Evolutionary conservation across 2,888 invertebrate genomes (phyloP).

Genomic region (Tinea semifulvella): DNA sequence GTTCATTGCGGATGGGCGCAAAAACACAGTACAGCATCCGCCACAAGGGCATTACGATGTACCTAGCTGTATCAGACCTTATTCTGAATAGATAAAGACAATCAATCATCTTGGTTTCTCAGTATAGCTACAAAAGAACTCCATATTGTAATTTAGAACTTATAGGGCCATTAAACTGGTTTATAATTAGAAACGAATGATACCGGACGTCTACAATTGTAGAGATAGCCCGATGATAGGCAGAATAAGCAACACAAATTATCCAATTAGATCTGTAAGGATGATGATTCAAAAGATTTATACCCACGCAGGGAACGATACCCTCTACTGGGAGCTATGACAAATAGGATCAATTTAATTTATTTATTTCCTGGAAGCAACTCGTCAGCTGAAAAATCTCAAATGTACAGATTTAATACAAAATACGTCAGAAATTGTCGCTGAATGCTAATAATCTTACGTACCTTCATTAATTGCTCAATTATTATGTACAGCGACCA

Average conservation of each 20-base stretch:
- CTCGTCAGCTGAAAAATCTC: neutral
- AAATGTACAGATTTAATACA: too few species aligned
- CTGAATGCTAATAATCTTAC: too few species aligned
- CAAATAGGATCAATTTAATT: slow-evolving; percentile 58
- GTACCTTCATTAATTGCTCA: too few species aligned
- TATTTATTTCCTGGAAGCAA: slow-evolving; percentile 48
- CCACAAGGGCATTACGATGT: neutral
- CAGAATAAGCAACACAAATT: slow-evolving; percentile 4
- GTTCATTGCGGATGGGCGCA: neutral
- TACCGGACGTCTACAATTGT: slow-evolving; percentile 5
- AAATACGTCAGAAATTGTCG: too few species aligned
- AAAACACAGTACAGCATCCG: slow-evolving; percentile 10
- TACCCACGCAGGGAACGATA: slow-evolving; percentile 1
- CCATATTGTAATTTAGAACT: too few species aligned
- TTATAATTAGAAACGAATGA: slow-evolving; percentile 1
- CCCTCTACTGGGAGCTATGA: slow-evolving; percentile 24
- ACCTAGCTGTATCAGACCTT: too few species aligned
- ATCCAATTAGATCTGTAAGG: slow-evolving; percentile 6
- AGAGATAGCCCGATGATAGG: slow-evolving; percentile 1
- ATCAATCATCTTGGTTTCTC: too few species aligned
- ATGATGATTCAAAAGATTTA: slow-evolving; percentile 6
- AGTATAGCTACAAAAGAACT: too few species aligned
- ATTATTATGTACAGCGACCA: too few species aligned
- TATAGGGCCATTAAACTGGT: too few species aligned
- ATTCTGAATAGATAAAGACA: too few species aligned